phyloP scores from a whole-genome alignment of 2,888 invertebrate genomes.

The Caenorhabditis drosophilae region DNA sequence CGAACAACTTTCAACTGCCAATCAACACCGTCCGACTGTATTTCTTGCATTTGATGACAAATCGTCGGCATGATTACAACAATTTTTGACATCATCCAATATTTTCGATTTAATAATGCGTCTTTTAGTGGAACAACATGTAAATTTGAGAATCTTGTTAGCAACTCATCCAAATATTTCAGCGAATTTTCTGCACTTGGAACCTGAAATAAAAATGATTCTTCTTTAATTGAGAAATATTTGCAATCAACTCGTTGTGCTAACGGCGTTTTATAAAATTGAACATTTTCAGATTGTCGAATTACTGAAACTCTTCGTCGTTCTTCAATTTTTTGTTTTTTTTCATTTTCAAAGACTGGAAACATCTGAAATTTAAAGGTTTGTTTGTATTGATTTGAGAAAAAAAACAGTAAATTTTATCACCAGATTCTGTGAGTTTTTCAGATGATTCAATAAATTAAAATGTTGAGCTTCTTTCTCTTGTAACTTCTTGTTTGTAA shows the following conservation, averaged over 20 bases:
- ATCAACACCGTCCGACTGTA: conserved; percentile 29
- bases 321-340: not conserved
- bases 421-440: no score
- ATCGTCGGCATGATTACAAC: conserved; percentile 29
- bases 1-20: conserved; percentile 23
- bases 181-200: conserved; percentile 14
- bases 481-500: no score
- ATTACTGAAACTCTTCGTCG: not conserved
- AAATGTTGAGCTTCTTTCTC: no score
- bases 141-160: conserved; percentile 10
- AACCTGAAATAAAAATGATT: no score
- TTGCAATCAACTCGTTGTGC: not conserved
- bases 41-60: conserved; percentile 22
- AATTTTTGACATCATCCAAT: conserved; percentile 35
- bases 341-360: not conserved
- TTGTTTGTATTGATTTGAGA: no score
- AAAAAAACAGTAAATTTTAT: no score
- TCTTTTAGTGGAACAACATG: conserved; percentile 21
- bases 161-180: not conserved
- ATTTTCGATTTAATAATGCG: conserved; percentile 23
- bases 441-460: no score
- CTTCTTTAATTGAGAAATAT: not conserved
- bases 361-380: not conserved
- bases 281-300: conserved; percentile 21
- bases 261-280: conserved; percentile 25